Evolutionary conservation across 2,113 vertebrate genomes (phyloP).

Genomic region (rabbit (Oryctolagus cuniculus)): DNA sequence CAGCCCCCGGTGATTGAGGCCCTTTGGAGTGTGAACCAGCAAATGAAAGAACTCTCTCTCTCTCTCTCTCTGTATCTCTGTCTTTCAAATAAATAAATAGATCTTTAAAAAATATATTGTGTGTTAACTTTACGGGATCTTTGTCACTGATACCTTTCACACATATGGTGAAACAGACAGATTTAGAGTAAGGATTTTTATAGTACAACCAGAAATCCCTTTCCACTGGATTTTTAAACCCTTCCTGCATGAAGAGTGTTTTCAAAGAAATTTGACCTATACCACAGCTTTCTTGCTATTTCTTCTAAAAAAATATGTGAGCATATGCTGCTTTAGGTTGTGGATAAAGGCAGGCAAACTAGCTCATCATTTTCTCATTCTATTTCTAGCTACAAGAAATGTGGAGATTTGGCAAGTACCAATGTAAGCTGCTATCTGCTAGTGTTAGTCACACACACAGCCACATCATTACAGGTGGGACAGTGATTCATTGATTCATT

Average conservation of each 20-base stretch:
- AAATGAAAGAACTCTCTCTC: too few relatives aligned
- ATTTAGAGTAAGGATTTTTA: not conserved
- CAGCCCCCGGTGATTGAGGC: too few relatives aligned
- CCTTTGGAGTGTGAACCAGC: too few relatives aligned
- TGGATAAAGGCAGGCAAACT: not conserved
- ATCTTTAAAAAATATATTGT: not conserved
- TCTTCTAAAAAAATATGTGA: slow-evolving; percentile 42
- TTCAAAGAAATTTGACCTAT: slow-evolving; percentile 55
- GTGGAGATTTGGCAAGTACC: not conserved
- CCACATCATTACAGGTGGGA: not conserved
- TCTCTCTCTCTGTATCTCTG: too few relatives aligned
- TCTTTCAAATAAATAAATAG: too few relatives aligned
- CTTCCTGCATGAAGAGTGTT: slow-evolving; percentile 3
- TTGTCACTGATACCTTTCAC: slow-evolving; percentile 31
- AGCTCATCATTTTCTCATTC: not conserved
- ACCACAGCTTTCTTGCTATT: not conserved
- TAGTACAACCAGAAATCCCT: not conserved
- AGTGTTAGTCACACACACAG: not conserved
- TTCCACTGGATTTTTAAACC: slow-evolving; percentile 41
- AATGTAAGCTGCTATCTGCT: not conserved
- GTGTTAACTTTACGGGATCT: not conserved
- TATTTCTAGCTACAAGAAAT: slow-evolving; percentile 28
- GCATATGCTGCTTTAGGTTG: not conserved
- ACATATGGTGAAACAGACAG: not conserved
- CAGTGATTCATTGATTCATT: not conserved